phyloP scores from a whole-genome alignment of 2,113 vertebrate species.

The Regulus satrapa region DNA sequence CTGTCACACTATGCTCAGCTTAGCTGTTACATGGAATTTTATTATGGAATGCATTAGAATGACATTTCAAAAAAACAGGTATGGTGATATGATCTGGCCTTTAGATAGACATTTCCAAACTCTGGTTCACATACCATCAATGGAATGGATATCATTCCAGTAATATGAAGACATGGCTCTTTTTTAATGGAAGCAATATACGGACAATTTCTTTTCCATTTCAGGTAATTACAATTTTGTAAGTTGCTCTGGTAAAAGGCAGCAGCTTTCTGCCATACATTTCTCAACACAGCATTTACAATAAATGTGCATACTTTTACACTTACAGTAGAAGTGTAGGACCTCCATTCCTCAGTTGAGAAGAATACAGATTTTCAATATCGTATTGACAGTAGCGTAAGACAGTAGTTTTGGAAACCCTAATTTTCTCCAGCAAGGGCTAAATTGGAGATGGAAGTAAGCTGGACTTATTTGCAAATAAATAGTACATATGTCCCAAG shows the following conservation, averaged over 20 bases:
- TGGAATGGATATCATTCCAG: neutral
- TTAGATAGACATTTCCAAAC: neutral
- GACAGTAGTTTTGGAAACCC: neutral
- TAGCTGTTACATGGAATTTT: neutral
- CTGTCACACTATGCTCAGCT: neutral
- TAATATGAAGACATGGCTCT: neutral
- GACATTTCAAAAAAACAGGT: neutral
- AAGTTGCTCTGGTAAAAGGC: neutral
- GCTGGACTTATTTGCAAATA: neutral
- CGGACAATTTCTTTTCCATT: neutral
- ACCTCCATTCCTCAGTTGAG: neutral
- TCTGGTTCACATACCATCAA: neutral
- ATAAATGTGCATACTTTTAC: no score
- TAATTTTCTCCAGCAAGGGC: neutral
- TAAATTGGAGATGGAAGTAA: neutral
- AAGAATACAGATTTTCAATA: neutral
- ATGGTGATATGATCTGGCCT: neutral
- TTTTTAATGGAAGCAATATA: neutral
- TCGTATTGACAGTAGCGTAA: no score
- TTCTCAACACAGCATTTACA: neutral
- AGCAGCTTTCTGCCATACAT: neutral
- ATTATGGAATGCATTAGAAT: neutral
- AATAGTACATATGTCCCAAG: neutral
- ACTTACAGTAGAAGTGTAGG: no score
- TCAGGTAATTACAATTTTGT: accelerated